Evolutionary conservation across 2,888 invertebrate species (phyloP), one percentile per base, ranked within the genome.

Genomic region (Gymnocheta viridis): DNA sequence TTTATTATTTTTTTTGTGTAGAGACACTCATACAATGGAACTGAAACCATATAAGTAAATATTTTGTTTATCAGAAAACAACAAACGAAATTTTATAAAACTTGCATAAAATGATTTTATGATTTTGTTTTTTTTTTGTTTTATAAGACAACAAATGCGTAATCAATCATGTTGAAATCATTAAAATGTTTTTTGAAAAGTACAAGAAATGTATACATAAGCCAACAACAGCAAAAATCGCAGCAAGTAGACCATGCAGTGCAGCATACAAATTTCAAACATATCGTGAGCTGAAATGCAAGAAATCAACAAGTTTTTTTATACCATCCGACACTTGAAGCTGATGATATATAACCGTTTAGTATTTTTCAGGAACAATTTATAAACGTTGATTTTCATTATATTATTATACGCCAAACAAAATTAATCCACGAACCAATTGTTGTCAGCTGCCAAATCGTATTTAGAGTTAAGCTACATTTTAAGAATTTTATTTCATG

Each of bases 161-260:
- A 89, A 90, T 89, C 90, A 88, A 89, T 89, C 90, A 90, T 87
- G 88, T 87, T 87, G 86, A 86, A 86, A 85, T 78, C 77, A 73
- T 84, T 70, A 64, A 73, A 70, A 80, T 76, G n/a, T 69, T 67
- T 79, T 64, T 17, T 41, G n/a, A 66, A 17, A 69, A 44, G 22
- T 44, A 76, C 19, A 49, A 49, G 54, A 70, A 70, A 56, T 47
- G 4, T 60, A 19, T 6, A 4, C 27, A 22, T 1, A 66, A 6
- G 38, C n/a, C 4, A 49, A 35, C 32, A 51, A 49, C 3, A 56
- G 17, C 2, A 35, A 49, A 24, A 60, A 67, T 24, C 44, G 7
- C 17, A 54, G 54, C 66, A 73, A 74, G 38, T 69, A 70, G 41
- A 69, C 27, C 38, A 19, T 58, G 35, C 41, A 44, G 19, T 29